Evolutionary conservation across 2,888 invertebrate species (phyloP), one percentile per base, ranked within the genome.

Genomic region (Dynastes tityus): DNA sequence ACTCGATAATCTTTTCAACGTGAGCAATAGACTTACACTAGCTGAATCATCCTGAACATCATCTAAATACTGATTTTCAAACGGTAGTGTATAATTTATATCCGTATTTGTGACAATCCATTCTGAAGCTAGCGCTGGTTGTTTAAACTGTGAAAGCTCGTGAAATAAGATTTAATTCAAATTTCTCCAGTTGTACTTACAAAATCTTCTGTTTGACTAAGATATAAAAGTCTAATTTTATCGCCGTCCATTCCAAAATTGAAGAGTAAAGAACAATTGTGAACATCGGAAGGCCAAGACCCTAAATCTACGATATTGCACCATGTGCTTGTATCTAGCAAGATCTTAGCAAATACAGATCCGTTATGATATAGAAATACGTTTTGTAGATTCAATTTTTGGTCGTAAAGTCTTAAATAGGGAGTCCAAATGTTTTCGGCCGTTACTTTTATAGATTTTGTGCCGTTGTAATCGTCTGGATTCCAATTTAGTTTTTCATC

Each of bases 401-500:
- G 53, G 13, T 53, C 53, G 16, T n/a, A 45, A 16, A 91, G 87
- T 49, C 89, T 88, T 70, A 92, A 88, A 71, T 89, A 89, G 0
- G 93, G 93, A 65, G 88, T 90, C 93, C 93, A 93, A 77, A 92
- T 90, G 86, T 92, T 91, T 11, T 90, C 89, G 78, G 90, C 89
- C 22, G 89, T 88, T 37, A 92, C 89, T 64, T 90, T 89, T 0
- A 92, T 80, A 22, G 83, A 85, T 0, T 88, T 87, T 0, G 92
- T 89, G 5, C 90, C 90, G n/a, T 90, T 91, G 85, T 90, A 93
- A 58, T 91, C 90, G 27, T 84, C 85, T 0, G 92, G 91, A 81
- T 91, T 87, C 94, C 94, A 94, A 0, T 88, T 87, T 83, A 94
- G 87, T 79, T 91, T 92, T 13, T 90, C 88, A 82, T 94, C 94